Percentiles rank a stretch among this genome's conserved stretches.
These are phyloP conservation scores for Eremophila alpestris DNA, from an alignment of 2,797 vertebrate genomes.

Conservation along the genomic window DNA sequence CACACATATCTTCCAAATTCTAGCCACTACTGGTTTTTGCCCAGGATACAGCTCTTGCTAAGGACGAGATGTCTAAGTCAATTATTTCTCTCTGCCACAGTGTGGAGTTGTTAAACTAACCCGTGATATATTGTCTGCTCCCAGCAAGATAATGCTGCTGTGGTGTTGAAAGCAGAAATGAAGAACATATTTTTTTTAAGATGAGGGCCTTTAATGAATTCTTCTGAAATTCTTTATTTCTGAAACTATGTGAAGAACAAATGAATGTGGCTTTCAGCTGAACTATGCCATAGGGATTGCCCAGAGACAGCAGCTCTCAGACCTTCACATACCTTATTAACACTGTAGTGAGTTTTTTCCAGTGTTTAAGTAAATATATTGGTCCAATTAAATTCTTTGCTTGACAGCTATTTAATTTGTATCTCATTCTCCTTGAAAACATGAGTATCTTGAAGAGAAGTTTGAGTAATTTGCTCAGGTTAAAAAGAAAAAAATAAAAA, in stretches of 20 bases:
- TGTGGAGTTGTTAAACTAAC: background rate
- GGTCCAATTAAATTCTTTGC: background rate
- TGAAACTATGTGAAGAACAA: background rate
- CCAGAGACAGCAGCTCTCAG: background rate
- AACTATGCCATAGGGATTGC: background rate
- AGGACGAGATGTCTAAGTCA: background rate
- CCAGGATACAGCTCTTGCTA: background rate
- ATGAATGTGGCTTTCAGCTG: background rate
- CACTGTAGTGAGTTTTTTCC: background rate
- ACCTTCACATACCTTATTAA: background rate
- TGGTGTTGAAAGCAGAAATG: background rate
- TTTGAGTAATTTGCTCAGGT: background rate
- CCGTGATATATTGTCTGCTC: background rate
- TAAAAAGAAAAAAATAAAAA: background rate
- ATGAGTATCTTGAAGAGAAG: background rate
- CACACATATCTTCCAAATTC: background rate
- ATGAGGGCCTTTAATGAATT: background rate
- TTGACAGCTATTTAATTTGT: background rate
- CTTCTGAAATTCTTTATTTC: background rate
- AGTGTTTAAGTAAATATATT: background rate
- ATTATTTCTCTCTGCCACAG: background rate
- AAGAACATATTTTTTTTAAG: background rate
- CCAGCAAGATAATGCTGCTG: background rate
- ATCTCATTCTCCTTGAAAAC: background rate
- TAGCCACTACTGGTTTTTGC: background rate